Evolutionary conservation across 2,113 vertebrate species (phyloP), one percentile per base, ranked within the genome.

Genomic region (Isurus oxyrinchus): DNA sequence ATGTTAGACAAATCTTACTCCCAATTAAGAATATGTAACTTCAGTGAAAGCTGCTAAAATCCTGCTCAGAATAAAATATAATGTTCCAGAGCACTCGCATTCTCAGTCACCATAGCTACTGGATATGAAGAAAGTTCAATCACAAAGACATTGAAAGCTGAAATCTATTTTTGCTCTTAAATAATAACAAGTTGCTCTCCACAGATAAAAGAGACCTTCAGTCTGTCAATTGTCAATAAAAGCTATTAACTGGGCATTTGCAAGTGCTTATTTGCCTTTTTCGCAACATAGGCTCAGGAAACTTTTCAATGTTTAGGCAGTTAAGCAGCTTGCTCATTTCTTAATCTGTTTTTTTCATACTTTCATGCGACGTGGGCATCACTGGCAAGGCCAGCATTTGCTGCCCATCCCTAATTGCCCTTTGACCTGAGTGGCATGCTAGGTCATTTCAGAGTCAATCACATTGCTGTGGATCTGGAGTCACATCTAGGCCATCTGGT

Each of bases 111-210:
- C 94, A 95, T 69, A 27, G 44, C 66, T 95, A 95, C 66, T 72
- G 3, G 40, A 40, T 69, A 49, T 72, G 66, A 95, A 95, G 66
- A 95, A 25, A 3, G 35, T 40, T 95, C 40, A 95, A 53, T 95
- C n/a, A 95, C 23, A 69, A 49, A 95, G 61, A 35, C 49, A 53
- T 35, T 72, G 66, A 76, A 72, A 11, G 27, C 66, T 55, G 93
- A 95, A 95, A 95, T 95, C 94, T 95, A 72, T 76, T 95, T 95
- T 76, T 95, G 25, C 27, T 95, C 67, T 31, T 14, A 69, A 95
- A 67, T 95, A 95, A 67, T 95, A 95, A 95, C 63, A 67, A 19
- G 93, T 95, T 95, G n/a, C n/a, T 95, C 63, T 72, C 66, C 25
- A 95, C 23, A 76, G 44, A 72, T 95, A 55, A 72, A 95, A 72